Percentiles rank a stretch among this genome's conserved stretches.
phyloP scores from a whole-genome alignment of 2,113 vertebrate genomes.

The Bettongia penicillata region DNA sequence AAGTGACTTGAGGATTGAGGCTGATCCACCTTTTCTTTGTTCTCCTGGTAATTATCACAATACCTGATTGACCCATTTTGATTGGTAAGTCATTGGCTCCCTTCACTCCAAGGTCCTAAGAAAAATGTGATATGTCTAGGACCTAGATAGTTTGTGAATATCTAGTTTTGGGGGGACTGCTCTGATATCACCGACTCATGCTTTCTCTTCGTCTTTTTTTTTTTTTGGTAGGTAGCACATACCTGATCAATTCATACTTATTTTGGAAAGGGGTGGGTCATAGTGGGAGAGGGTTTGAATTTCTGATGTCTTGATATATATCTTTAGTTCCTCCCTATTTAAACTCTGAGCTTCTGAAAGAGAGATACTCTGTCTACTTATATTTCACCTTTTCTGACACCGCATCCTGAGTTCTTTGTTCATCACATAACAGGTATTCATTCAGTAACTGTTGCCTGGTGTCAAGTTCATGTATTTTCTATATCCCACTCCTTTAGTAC shows the following conservation, averaged over 20 bases:
- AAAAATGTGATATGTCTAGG: background rate
- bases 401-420: background rate
- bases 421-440: background rate
- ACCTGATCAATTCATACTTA: background rate
- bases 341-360: background rate
- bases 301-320: background rate
- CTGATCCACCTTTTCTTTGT: background rate
- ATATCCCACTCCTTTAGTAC: background rate
- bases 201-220: background rate
- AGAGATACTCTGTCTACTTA: background rate
- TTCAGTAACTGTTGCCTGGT: background rate
- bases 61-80: background rate
- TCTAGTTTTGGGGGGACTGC: no score
- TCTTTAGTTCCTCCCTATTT: background rate
- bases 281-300: background rate
- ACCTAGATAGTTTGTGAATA: background rate
- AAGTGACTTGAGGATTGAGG: background rate
- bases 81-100: background rate
- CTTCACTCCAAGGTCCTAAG: background rate
- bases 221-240: background rate
- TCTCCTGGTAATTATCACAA: background rate
- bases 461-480: background rate
- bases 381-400: background rate
- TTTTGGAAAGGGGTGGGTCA: background rate
- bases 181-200: background rate